These are phyloP conservation scores for Apteryx mantelli DNA, from an alignment of 2,113 vertebrate genomes.

Conservation along the genomic window DNA sequence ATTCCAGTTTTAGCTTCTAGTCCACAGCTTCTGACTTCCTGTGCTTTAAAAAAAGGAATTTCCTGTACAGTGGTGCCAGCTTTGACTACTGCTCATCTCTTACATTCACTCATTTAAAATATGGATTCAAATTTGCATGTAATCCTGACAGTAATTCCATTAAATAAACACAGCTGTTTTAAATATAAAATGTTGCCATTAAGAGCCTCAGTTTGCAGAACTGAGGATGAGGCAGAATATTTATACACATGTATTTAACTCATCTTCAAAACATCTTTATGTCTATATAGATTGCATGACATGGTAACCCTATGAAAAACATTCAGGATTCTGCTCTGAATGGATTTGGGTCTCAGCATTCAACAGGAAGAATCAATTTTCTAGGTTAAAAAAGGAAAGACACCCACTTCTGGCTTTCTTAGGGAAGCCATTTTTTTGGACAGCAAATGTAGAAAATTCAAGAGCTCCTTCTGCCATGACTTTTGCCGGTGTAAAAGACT, in stretches of 20 bases:
- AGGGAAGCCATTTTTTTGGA: neutral
- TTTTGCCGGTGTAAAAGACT: neutral
- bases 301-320: neutral
- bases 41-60: neutral
- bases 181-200: neutral
- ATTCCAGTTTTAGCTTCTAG: slow-evolving; percentile 21
- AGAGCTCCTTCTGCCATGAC: neutral
- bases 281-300: neutral
- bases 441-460: neutral
- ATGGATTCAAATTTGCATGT: neutral
- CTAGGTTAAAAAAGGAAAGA: neutral
- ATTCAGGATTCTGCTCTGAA: neutral
- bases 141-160: neutral
- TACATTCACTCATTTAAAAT: neutral
- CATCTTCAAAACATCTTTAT: neutral
- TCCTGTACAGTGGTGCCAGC: neutral
- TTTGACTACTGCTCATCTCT: neutral
- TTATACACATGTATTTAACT: neutral
- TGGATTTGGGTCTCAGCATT: neutral
- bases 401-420: slow-evolving; percentile 61
- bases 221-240: neutral
- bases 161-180: neutral
- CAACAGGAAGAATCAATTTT: neutral
- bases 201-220: neutral
- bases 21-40: neutral